phyloP scores from a whole-genome alignment of 53 echinoderm and acorn worm genomes.

The Zoroaster sp. region DNA sequence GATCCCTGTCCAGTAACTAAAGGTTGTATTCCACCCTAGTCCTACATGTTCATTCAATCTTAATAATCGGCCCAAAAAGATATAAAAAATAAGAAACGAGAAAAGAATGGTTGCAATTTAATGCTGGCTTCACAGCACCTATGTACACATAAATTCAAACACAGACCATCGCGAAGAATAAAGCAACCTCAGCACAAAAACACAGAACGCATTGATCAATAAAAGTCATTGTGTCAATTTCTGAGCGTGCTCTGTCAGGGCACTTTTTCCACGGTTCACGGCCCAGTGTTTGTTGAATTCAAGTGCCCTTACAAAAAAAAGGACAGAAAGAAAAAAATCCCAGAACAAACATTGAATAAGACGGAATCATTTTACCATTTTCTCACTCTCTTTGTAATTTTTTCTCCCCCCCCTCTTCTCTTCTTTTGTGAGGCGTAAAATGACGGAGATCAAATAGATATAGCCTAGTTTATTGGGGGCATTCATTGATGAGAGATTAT shows the following conservation, averaged over 20 bases:
- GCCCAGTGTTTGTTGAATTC: background rate
- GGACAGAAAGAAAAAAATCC: background rate
- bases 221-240: slow-evolving; percentile 48
- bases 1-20: background rate
- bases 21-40: slow-evolving; percentile 13
- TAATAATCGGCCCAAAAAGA: too few relatives aligned
- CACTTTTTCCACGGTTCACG: background rate
- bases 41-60: background rate
- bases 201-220: background rate
- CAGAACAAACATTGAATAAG: too few relatives aligned
- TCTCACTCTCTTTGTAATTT: background rate
- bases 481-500: background rate
- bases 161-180: background rate
- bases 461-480: slow-evolving; percentile 24
- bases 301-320: background rate
- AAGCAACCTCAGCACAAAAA: background rate
- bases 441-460: slow-evolving; percentile 39
- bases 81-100: background rate
- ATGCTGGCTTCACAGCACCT: background rate
- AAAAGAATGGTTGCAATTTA: slow-evolving; percentile 1
- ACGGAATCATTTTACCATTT: slow-evolving; percentile 30
- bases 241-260: background rate
- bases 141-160: slow-evolving; percentile 11
- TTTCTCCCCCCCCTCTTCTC: background rate
- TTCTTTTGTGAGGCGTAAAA: slow-evolving; percentile 7